A percentile compares a stretch with the other conserved stretches of the same genome.
Conservation (phyloP, 2,888 invertebrate species). For the Ommatoiulus sabulosus region DNA sequence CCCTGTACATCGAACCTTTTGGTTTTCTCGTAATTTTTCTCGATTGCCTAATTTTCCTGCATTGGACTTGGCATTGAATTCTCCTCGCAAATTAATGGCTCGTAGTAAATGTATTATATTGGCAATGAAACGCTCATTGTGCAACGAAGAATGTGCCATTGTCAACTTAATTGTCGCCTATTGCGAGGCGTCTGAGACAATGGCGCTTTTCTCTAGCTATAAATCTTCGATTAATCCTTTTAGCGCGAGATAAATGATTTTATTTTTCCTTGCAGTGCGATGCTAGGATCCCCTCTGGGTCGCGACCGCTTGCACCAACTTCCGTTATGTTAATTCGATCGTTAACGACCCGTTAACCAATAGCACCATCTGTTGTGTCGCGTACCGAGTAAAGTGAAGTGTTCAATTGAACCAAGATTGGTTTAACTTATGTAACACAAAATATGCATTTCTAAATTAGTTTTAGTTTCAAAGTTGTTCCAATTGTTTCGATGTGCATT, state of each 20-base stretch:
- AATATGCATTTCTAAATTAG: no score
- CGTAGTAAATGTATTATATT: background rate
- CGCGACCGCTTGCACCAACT: background rate
- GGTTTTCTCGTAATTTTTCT: background rate
- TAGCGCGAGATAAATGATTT: background rate
- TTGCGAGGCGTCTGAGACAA: background rate
- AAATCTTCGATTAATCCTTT: background rate
- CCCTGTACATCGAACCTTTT: background rate
- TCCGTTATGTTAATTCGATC: no score
- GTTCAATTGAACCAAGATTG: no score
- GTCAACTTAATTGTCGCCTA: constrained; percentile 13
- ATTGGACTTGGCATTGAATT: constrained; percentile 17
- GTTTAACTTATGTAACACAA: no score
- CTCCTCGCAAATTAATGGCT: background rate
- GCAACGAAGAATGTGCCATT: background rate
- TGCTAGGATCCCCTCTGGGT: background rate
- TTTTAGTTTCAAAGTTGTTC: no score
- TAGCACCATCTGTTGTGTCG: no score
- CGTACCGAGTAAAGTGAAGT: no score
- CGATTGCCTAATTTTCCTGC: background rate
- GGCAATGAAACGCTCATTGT: constrained; percentile 17
- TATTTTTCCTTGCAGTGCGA: background rate
- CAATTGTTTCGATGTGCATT: no score
- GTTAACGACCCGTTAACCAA: no score
- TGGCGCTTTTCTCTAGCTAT: background rate